Evolutionary conservation across 2,888 invertebrate species (phyloP), one percentile per base, ranked within the genome.

Genomic region (Nomada goodeniana): DNA sequence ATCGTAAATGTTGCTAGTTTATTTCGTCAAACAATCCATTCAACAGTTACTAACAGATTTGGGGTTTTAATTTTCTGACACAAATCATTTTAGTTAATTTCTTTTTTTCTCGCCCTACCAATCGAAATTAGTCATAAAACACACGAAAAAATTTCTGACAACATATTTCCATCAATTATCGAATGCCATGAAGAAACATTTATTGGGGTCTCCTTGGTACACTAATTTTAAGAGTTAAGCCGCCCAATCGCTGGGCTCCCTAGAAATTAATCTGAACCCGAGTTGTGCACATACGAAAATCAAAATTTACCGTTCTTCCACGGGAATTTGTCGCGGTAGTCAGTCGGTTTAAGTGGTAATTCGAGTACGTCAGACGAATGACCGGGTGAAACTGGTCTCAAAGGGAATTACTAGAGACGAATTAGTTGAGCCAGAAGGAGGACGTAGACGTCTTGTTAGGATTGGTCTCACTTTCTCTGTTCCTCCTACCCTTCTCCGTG

Each of bases 291-390:
- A 42, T 47, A 1, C 7, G 36, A 63, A 57, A 60, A 26, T 55
- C 29, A n/a, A n/a, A 61, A 65, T 52, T 53, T 9, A 36, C 23
- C 7, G 36, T 29, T 50, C 36, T 26, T 29, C 20, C 10, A 26
- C 15, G 29, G 20, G 57, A 55, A 76, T 79, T 79, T 53, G 44
- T n/a, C 26, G 63, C 59, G 29, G 52, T 15, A 44, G 50, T 61
- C 65, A 20, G 70, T 67, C 81, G 36, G 65, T 83, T 76, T 75
- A 78, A 78, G 78, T 67, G 74, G 83, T 77, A 83, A 82, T 78
- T 83, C 20, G 77, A 81, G 73, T 59, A 44, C 50, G 71, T 50
- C 78, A 50, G 67, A 67, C 60, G 64, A 69, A 75, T 52, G 61
- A 64, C 69, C 63, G 44, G 52, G 53, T 23, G 57, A 20, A 73